Evolutionary conservation across 2,888 invertebrate species (phyloP), one percentile per base, ranked within the genome.

Genomic region (Andricus quercusramuli): DNA sequence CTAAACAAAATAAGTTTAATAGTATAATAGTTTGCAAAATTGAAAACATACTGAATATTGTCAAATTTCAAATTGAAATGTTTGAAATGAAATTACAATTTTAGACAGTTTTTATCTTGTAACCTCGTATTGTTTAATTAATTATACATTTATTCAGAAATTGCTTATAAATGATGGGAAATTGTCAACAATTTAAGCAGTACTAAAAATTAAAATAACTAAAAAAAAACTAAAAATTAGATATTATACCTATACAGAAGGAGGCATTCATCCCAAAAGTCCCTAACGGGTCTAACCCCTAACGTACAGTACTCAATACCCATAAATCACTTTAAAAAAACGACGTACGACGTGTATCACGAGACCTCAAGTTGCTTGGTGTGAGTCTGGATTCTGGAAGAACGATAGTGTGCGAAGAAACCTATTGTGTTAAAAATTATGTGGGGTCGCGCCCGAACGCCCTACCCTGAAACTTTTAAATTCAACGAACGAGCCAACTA

Each of bases 401-500:
- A 59, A 80, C 37, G 77, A 80, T 17, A 81, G 83, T 82, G 17
- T 74, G 79, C 79, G 83, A 83, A 79, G 83, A 70, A 70, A 32
- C 44, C 80, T 56, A 82, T 85, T 86, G 84, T 82, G 76, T 78
- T 81, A 68, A 78, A 83, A 84, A 82, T 86, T 83, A 81, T 85
- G 83, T 64, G 76, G 81, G 85, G 64, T 83, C 78, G 66, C 56
- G 77, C 65, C 65, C 78, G 65, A 78, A 79, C 64, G 78, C 65
- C 77, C 70, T 51, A 22, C 77, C 68, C 64, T 79, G 44, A 64
- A 62, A 64, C 65, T 56, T 25, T 25, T 76, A 8, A 68, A 68
- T 74, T 56, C 56, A 74, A 56, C 32, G 74, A 32, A 56, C 51
- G 62, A 62, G 25, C 59, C 20, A 51, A 32, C 51, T 29, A 74